Base-by-base conservation (phyloP, 2,888 invertebrate species). In the Spatulosminthurus flaviceps region DNA sequence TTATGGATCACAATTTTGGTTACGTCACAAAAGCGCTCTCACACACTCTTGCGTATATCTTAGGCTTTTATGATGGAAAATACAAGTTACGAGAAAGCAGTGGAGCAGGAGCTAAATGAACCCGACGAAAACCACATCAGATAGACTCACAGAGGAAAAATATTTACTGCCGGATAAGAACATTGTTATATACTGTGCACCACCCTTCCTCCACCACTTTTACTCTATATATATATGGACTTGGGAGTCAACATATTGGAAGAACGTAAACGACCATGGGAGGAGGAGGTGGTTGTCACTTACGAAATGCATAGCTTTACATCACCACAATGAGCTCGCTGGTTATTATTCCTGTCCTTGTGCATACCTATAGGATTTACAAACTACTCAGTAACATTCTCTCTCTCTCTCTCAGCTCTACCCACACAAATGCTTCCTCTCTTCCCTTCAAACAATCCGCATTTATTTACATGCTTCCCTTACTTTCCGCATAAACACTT, bases 1-100 rank as follows among this genome's bases (percentile, higher is more conserved):
- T 51, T 51, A 67, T 67, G 28, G 67, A 67, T 67, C 67, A 67
- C 67, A 26, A 67, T 26, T 51, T 51, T 51, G 51, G 51, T 51
- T 51, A 51, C 51, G 16, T 51, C 51, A 51, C 51, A 51, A 51
- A 51, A 51, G 51, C 51, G 4, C 16, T 51, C 51, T 16, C 5
- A 19, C n/a, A 19, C 16, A 13, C n/a, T n/a, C n/a, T n/a, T n/a
- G 16, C 16, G 1, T 51, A 51, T 19, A 51, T 28, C 28, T 16
- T 67, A 9, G 26, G 24, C 19, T 67, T 67, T 67, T 67, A 19
- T 29, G 67, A 67, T 29, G 67, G 13, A 29, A 67, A 29, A 1
- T 26, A 11, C n/a, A n/a, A 16, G 67, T n/a, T 13, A 2, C 2
- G 34, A 34, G 51, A 51, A 16, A 51, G 51, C 51, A 51, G 51